Evolutionary conservation across 2,797 vertebrate species (phyloP), one percentile per base, ranked within the genome.

Genomic region (Benthosema pterotum): DNA sequence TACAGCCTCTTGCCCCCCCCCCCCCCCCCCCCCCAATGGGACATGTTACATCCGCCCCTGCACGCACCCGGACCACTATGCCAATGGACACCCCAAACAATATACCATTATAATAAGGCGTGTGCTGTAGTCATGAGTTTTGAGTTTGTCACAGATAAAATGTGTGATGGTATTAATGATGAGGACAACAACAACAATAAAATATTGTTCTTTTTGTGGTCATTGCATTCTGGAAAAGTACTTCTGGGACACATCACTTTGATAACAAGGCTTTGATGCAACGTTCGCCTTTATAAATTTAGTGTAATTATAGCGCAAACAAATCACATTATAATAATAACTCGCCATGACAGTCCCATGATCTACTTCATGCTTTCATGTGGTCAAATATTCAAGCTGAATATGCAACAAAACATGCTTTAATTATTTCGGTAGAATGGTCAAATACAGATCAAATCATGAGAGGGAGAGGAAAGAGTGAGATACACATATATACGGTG

Each of bases 71-170:
- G 19, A 22, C 19, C 19, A 4, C 19, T 22, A 22, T 22, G 19
- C 19, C 19, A 22, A 4, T 4, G 19, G 19, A 4, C 19, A 22
- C 19, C 19, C 2, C 19, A 22, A 28, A 28, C 25, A 28, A 28
- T 28, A 28, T 28, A 32, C 12, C 43, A 46, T 45, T 8, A 14
- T 45, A 59, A 75, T 57, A 73, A 75, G 63, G 70, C 59, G 60
- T 51, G 64, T 51, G 72, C 32, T 51, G 60, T 70, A 66, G 76
- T 71, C 73, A 46, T 66, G 67, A 62, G 51, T 63, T 68, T 72
- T 84, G 83, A 74, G 73, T 57, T 79, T 53, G 61, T 74, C 74
- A 52, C 50, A 69, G 52, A 69, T 57, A 67, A 73, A 57, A 79
- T 57, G 66, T 59, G 65, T 61, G 61, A 80, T 79, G 60, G 51